phyloP scores from a whole-genome alignment of 2,113 vertebrate genomes.

The Pteruthius melanotis region DNA sequence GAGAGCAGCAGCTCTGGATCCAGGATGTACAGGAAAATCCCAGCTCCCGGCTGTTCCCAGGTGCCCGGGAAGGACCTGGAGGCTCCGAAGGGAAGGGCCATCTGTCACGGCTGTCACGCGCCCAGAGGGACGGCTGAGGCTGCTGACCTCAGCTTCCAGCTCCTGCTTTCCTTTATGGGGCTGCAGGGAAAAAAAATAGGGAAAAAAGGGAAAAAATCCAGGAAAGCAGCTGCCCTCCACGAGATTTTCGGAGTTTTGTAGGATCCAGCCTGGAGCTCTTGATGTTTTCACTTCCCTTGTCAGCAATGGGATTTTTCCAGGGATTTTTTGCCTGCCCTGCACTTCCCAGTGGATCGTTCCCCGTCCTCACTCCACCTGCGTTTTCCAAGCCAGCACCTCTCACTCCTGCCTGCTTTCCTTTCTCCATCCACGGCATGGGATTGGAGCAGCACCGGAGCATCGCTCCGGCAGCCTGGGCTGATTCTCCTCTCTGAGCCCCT shows the following conservation, averaged over 20 bases:
- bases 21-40: background rate
- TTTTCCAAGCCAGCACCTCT: background rate
- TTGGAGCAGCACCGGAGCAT: fast-evolving
- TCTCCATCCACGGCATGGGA: background rate
- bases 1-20: background rate
- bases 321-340: background rate
- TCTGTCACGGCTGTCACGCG: background rate
- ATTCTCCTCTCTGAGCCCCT: background rate
- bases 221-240: background rate
- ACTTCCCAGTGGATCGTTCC: fast-evolving
- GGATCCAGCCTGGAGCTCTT: background rate
- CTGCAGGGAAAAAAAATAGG: background rate
- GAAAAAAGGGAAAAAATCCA: fast-evolving
- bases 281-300: background rate
- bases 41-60: background rate
- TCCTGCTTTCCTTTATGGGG: background rate
- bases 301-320: fast-evolving
- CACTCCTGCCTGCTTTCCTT: fast-evolving
- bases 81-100: background rate
- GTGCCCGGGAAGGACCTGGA: background rate
- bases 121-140: background rate
- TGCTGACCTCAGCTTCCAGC: background rate
- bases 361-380: fast-evolving
- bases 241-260: background rate
- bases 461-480: fast-evolving